A percentile compares a stretch with the other conserved stretches of the same genome.
Conservation (phyloP, 2,888 invertebrate species). For the Drosophila anceps region DNA sequence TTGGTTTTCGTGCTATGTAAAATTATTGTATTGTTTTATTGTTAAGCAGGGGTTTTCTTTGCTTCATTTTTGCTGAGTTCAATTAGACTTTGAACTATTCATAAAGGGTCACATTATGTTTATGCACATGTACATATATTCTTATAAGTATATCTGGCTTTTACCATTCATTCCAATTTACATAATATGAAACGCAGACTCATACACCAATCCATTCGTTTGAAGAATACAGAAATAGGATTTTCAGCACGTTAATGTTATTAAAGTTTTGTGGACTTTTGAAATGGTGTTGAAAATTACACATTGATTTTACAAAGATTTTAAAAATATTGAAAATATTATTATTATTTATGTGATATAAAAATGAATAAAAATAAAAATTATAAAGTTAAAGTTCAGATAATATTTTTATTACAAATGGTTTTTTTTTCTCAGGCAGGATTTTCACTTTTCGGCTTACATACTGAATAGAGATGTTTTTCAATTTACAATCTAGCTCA, state of each 20-base stretch:
- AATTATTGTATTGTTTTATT: conserved; percentile 48
- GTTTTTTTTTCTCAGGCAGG: too few relatives aligned
- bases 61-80: conserved; percentile 51
- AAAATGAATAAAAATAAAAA: too few relatives aligned
- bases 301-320: too few relatives aligned
- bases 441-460: too few relatives aligned
- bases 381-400: too few relatives aligned
- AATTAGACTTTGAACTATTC: conserved; percentile 49
- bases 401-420: too few relatives aligned
- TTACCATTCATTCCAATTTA: conserved; percentile 5
- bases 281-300: too few relatives aligned
- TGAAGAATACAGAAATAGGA: not conserved
- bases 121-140: conserved; percentile 12
- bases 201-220: not conserved
- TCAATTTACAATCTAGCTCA: too few relatives aligned
- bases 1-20: conserved; percentile 52
- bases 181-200: not conserved
- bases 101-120: conserved; percentile 37
- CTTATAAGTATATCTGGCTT: conserved; percentile 17
- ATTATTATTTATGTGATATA: too few relatives aligned
- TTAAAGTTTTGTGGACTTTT: too few relatives aligned
- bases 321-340: too few relatives aligned
- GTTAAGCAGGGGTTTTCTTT: conserved; percentile 35
- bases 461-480: too few relatives aligned
- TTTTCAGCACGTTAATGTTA: not conserved